Conservation (phyloP, 2,888 invertebrate species). For the Hydropsyche betteni region DNA sequence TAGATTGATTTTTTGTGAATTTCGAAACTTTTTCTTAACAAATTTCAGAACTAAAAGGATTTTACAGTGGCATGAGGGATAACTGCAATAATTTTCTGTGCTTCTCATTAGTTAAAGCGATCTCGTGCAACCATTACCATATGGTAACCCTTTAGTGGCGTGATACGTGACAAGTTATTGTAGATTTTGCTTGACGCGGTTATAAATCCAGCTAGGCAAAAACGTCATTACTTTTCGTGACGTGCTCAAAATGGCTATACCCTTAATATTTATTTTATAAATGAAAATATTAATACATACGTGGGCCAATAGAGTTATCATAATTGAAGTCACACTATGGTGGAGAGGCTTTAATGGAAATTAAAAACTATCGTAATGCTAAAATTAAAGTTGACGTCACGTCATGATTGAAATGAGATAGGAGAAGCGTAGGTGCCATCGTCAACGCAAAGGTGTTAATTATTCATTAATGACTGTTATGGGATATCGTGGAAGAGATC, state of each 20-base stretch:
- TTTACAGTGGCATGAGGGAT: not conserved
- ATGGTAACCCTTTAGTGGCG: conserved; percentile 37
- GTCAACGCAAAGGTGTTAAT: conserved; percentile 15
- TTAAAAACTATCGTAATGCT: conserved; percentile 6
- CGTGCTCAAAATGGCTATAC: not conserved
- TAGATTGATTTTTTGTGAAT: too few relatives aligned
- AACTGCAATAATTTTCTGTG: conserved; percentile 12
- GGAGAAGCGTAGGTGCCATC: too few relatives aligned
- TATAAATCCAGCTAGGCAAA: conserved; percentile 30
- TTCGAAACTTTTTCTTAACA: too few relatives aligned
- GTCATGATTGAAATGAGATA: too few relatives aligned
- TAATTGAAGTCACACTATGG: not conserved
- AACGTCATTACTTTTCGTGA: not conserved
- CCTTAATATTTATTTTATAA: conserved; percentile 1
- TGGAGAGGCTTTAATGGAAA: conserved; percentile 29
- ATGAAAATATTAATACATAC: conserved; percentile 21
- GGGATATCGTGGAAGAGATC: not conserved
- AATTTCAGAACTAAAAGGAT: too few relatives aligned
- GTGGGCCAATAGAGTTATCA: conserved; percentile 21
- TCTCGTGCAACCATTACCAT: conserved; percentile 2
- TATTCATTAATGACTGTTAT: conserved; percentile 14
- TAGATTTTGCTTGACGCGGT: conserved; percentile 27
- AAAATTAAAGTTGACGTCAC: too few relatives aligned
- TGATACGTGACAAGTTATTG: conserved; percentile 39
- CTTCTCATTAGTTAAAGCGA: conserved; percentile 29